Base-by-base conservation (phyloP, 1,140 invertebrate species). In the Brachionus asplanchnoidis region DNA sequence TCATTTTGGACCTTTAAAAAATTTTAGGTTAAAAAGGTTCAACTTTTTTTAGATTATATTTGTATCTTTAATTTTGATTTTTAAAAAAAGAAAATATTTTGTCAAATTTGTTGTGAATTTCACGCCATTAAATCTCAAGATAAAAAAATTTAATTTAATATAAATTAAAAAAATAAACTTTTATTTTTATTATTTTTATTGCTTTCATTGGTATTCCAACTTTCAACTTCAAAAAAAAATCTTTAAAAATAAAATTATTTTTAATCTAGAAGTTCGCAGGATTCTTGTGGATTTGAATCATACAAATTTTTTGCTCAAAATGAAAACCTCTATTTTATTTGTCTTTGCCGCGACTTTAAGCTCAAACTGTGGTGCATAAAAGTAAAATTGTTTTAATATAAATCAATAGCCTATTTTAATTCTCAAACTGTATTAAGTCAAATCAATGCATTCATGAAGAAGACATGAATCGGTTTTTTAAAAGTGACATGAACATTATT, bases 361-460 rank as follows among this genome's bases (percentile, higher is more conserved):
- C 32, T 82, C 17, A 60, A 68, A 60, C 17, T 82, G 1, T 82
- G 79, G 79, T 82, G 79, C n/a, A 68, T 82, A 4, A 82, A 82
- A 26, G 79, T 82, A 20, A 17, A n/a, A 28, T 26, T 68, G n/a
- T 68, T 68, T 28, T 5, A 36, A 7, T 36, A 6, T 28, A 5
- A 68, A 28, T 68, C 44, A 46, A 46, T 2, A 28, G 1, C 3
- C 3, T 50, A 14, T 53, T 53, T 53, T 53, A n/a, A 6, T 2
- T 17, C 3, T 53, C n/a, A 53, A 17, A n/a, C n/a, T 53, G 2
- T n/a, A 23, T 60, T n/a, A 32, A 77, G 73, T 50, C 42, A 46
- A 77, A 77, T 50, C 73, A 77, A 12, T 50, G 40, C 17, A 77
- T 77, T 14, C 32, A 77, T 12, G 73, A 28, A 50, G 73, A 77